These are phyloP conservation scores for Aldabrachelys gigantea DNA, from an alignment of 2,113 vertebrate genomes.

Conservation along the genomic window DNA sequence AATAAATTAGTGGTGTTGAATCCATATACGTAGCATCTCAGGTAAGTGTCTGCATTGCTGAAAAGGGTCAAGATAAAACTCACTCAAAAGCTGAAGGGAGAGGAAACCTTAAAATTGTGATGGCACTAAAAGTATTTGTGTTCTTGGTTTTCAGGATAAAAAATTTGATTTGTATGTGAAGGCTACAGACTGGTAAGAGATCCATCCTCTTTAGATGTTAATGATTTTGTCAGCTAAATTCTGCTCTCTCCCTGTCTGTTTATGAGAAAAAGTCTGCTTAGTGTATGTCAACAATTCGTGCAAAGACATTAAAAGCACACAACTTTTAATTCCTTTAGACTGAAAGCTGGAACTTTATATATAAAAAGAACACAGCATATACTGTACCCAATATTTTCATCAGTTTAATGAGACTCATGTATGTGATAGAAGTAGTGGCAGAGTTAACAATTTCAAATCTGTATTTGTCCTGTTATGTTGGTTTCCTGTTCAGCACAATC, in stretches of 20 bases:
- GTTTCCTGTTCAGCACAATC: neutral
- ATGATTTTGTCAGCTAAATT: neutral
- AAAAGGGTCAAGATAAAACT: neutral
- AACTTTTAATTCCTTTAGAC: neutral
- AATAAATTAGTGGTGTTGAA: neutral
- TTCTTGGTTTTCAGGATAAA: conserved; percentile 69
- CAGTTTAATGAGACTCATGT: neutral
- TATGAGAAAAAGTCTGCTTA: neutral
- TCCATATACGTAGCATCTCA: accelerated
- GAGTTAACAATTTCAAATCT: neutral
- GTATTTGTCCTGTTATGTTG: neutral
- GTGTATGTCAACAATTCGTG: neutral
- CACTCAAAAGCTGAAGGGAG: neutral
- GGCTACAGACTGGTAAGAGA: conserved; percentile 74
- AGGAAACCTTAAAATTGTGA: neutral
- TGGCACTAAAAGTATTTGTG: neutral
- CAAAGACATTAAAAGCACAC: neutral
- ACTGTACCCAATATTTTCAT: neutral
- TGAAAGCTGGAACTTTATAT: neutral
- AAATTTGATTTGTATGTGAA: conserved; percentile 44
- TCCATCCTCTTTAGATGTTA: neutral
- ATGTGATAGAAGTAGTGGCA: neutral
- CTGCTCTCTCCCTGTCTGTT: neutral
- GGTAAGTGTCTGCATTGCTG: neutral
- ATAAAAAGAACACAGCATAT: neutral